Conservation (phyloP, 2,888 invertebrate genomes). For the Microdon myrmicae region DNA sequence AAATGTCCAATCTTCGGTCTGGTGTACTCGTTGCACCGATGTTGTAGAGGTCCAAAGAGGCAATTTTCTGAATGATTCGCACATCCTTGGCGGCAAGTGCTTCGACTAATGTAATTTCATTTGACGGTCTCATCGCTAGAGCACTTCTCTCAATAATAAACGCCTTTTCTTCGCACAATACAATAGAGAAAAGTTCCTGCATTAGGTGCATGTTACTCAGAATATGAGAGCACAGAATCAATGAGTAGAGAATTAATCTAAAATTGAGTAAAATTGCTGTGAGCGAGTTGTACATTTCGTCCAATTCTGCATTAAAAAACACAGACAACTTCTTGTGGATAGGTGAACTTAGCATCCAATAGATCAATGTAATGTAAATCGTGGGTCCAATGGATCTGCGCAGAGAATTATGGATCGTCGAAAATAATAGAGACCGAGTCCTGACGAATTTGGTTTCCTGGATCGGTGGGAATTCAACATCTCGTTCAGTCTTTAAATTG, state of each 20-base stretch:
- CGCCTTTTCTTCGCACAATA: constrained; percentile 76
- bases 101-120: constrained; percentile 71
- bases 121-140: constrained; percentile 58
- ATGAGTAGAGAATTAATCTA: constrained; percentile 72
- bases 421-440: constrained; percentile 71
- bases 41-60: constrained; percentile 78
- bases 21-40: constrained; percentile 71
- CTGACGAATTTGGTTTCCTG: constrained; percentile 77
- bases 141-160: constrained; percentile 71
- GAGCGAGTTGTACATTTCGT: constrained; percentile 57
- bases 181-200: constrained; percentile 76
- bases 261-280: constrained; percentile 62
- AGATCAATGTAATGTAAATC: constrained; percentile 72
- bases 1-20: constrained; percentile 73
- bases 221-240: constrained; percentile 77
- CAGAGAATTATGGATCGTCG: constrained; percentile 72
- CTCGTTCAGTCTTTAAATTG: constrained; percentile 56
- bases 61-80: constrained; percentile 78
- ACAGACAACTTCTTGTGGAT: constrained; percentile 69
- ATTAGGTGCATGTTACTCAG: constrained; percentile 77
- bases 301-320: constrained; percentile 68
- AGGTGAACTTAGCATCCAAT: constrained; percentile 72
- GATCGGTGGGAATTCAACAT: constrained; percentile 76
- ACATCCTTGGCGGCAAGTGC: constrained; percentile 70
- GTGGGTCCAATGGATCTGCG: constrained; percentile 73